Evolutionary conservation across 2,113 vertebrate species (phyloP), one percentile per base, ranked within the genome.

Genomic region (Eptatretus burgeri): DNA sequence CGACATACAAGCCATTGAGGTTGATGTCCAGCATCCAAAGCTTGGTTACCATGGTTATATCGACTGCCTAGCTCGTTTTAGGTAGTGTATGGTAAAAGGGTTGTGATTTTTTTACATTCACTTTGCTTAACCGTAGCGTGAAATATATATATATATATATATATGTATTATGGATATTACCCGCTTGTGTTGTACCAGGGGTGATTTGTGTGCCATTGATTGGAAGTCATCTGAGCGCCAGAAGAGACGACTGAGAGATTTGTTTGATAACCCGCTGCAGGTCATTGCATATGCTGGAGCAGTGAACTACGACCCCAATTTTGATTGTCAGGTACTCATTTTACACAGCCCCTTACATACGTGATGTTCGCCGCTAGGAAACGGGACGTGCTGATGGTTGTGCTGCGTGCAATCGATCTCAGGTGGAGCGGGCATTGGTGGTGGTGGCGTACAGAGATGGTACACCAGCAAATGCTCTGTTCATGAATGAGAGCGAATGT

Each of bases 161-260:
- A n/a, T n/a, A n/a, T n/a, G n/a, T n/a, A 60, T 50, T 69, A 41
- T 64, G 51, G 17, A 16, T 64, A 51, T 13, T 64, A 12, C 65
- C 65, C 1, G 66, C 68, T 66, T 70, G 19, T 71, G 63, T 63
- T 5, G 70, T 50, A 11, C 56, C 75, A 95, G 91, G 66, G 82
- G 81, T 64, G 80, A 70, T 2, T 56, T 89, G 11, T 98, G 91
- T 74, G 77, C 82, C 66, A 91, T 98, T 27, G 89, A 95, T 64
- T 98, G 91, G 91, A 98, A 98, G 68, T 95, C 89, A 9, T 94
- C 91, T 1, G 87, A 88, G 69, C 94, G 83, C 69, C 77, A 74
- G 14, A 98, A 95, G 68, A 84, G 84, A 1, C 74, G 69, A 41
- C 75, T 98, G 65, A 72, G 67, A 69, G 80, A 82, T 72, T 95